Evolutionary conservation across 2,113 vertebrate species (phyloP).

Genomic region (Phyllopteryx taeniolatus): DNA sequence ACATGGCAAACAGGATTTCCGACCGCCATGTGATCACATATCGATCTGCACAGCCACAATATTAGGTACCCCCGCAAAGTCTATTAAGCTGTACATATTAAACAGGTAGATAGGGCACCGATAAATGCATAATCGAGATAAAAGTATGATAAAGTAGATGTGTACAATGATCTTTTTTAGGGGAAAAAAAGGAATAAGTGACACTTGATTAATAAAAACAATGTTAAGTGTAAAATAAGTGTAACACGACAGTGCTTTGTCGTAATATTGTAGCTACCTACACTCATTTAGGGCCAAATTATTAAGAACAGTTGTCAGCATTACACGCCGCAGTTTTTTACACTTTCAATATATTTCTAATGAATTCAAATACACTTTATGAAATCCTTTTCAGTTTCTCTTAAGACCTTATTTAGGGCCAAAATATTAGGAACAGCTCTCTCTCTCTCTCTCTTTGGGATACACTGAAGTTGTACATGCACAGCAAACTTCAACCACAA

Average conservation of each 20-base stretch:
- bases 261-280: neutral
- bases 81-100: neutral
- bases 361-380: too few relatives aligned
- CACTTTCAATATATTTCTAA: too few relatives aligned
- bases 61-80: neutral
- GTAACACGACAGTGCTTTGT: neutral
- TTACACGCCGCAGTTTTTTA: too few relatives aligned
- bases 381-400: too few relatives aligned
- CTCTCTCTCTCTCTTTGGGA: too few relatives aligned
- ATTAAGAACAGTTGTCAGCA: neutral
- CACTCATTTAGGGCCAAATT: neutral
- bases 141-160: neutral
- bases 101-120: neutral
- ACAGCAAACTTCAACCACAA: too few relatives aligned
- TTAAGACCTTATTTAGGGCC: too few relatives aligned
- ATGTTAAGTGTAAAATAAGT: neutral
- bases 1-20: neutral
- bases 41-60: neutral
- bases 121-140: neutral
- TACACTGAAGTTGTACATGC: too few relatives aligned
- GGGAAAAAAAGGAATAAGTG: too few relatives aligned
- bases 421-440: too few relatives aligned
- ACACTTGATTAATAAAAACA: neutral
- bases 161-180: neutral
- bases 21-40: neutral